Evolutionary conservation across 2,888 invertebrate genomes (phyloP), one percentile per base, ranked within the genome.

Genomic region (Galeruca laticollis): DNA sequence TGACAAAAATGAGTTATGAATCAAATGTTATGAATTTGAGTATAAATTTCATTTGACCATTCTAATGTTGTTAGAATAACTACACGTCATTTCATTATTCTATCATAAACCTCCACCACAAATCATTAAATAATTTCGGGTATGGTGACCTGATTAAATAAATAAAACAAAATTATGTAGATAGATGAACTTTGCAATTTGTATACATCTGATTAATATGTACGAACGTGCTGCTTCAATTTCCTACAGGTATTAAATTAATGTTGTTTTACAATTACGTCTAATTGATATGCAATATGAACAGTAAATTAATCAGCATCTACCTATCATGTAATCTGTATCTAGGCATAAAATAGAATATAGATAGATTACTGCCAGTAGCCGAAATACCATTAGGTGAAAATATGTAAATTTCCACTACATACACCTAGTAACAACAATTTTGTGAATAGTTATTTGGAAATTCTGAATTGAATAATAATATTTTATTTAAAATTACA

Each of bases 161-260:
- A n/a, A 47, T 47, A n/a, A n/a, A n/a, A n/a, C 15, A n/a, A 47
- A 47, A 15, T 47, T 47, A 18, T 15, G 2, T 47, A 26, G 26
- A 26, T 26, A 6, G 26, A 26, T 1, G 26, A 26, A 26, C 26
- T 26, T 26, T 47, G 47, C 5, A 47, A 18, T 47, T 47, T 15
- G 47, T 47, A 18, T 47, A 47, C 18, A 47, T 47, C 8, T 47
- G 5, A 47, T 47, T 47, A 47, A 9, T 47, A 47, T 47, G 15
- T 9, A 47, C 18, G 2, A 18, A 47, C 47, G 47, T 47, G 47
- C 47, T 18, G 18, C 15, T 18, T 47, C 18, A 15, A 18, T 18
- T 47, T 18, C 15, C 47, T 47, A 18, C 9, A 47, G 47, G 47
- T 47, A 47, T 47, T 47, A 47, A 47, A 47, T 47, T 47, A 8